Conservation (phyloP, 1,140 invertebrate species). For the Anagrus nilaparvatae region DNA sequence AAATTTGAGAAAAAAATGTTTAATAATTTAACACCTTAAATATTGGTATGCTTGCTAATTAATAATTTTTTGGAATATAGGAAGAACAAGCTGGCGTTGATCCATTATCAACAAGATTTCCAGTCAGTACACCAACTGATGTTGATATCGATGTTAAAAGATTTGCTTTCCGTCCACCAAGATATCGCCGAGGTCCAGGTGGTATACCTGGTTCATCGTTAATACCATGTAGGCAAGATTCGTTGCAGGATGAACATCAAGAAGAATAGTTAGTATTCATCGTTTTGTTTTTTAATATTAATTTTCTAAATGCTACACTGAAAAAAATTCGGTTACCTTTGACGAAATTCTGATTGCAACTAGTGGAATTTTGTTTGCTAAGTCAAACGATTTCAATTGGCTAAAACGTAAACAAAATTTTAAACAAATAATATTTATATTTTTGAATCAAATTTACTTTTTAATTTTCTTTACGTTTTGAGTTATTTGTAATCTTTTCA, state of each 20-base stretch:
- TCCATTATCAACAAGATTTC: slow-evolving; percentile 42
- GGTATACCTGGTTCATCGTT: slow-evolving; percentile 30
- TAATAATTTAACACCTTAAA: slow-evolving; percentile 1
- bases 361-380: too few relatives aligned
- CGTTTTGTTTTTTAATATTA: background rate
- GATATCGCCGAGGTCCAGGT: slow-evolving; percentile 36
- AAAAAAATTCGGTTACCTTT: too few relatives aligned
- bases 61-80: slow-evolving; percentile 32
- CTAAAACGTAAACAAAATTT: too few relatives aligned
- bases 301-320: too few relatives aligned
- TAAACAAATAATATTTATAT: background rate
- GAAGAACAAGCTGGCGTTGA: slow-evolving; percentile 61
- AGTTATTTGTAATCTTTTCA: too few relatives aligned
- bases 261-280: slow-evolving; percentile 39
- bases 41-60: slow-evolving; percentile 1
- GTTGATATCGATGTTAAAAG: slow-evolving; percentile 43
- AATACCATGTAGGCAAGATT: slow-evolving; percentile 33
- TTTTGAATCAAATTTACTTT: too few relatives aligned
- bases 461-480: too few relatives aligned
- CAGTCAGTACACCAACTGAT: slow-evolving; percentile 37
- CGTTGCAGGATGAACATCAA: slow-evolving; percentile 34
- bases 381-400: too few relatives aligned
- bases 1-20: slow-evolving; percentile 1
- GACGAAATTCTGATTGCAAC: too few relatives aligned
- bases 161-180: slow-evolving; percentile 45